Percentiles rank a stretch among this genome's conserved stretches.
phyloP scores from a whole-genome alignment of 2,797 vertebrate species.

The Synaphobranchus kaupii region DNA sequence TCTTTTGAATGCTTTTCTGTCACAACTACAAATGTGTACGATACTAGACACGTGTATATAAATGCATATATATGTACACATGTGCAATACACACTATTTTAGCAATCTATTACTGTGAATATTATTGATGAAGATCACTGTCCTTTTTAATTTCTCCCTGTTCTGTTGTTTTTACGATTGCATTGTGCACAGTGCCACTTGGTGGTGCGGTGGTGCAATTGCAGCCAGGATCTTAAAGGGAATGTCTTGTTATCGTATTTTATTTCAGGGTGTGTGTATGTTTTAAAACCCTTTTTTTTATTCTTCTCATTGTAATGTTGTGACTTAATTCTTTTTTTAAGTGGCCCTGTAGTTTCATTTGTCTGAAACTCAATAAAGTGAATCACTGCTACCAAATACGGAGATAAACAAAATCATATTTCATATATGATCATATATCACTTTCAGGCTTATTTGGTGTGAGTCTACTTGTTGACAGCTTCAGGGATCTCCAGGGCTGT shows the following conservation, averaged over 20 bases:
- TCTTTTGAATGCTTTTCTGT: conserved; percentile 27
- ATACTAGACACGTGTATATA: conserved; percentile 18
- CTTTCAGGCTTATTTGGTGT: neutral
- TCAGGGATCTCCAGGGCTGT: neutral
- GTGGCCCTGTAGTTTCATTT: conserved; percentile 29
- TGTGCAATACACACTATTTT: conserved; percentile 28
- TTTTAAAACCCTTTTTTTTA: conserved; percentile 24
- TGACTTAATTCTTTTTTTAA: conserved; percentile 17
- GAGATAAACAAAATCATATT: neutral
- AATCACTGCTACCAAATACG: conserved; percentile 19
- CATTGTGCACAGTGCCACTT: conserved; percentile 18
- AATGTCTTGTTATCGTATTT: conserved; percentile 24
- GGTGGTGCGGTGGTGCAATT: conserved; percentile 14
- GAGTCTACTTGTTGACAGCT: neutral
- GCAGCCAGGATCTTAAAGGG: conserved; percentile 30
- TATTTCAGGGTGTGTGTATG: conserved; percentile 22
- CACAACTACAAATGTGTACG: conserved; percentile 11
- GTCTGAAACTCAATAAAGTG: conserved; percentile 30
- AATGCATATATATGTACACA: conserved; percentile 22
- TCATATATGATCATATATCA: neutral
- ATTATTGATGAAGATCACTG: conserved; percentile 26
- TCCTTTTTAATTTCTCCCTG: conserved; percentile 17
- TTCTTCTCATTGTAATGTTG: conserved; percentile 13
- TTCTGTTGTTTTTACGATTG: conserved; percentile 24
- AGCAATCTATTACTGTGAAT: conserved; percentile 33